A percentile compares a stretch with the other conserved stretches of the same genome.
These are phyloP conservation scores for Otus scops DNA, from an alignment of 2,797 vertebrate species.

Conservation along the genomic window DNA sequence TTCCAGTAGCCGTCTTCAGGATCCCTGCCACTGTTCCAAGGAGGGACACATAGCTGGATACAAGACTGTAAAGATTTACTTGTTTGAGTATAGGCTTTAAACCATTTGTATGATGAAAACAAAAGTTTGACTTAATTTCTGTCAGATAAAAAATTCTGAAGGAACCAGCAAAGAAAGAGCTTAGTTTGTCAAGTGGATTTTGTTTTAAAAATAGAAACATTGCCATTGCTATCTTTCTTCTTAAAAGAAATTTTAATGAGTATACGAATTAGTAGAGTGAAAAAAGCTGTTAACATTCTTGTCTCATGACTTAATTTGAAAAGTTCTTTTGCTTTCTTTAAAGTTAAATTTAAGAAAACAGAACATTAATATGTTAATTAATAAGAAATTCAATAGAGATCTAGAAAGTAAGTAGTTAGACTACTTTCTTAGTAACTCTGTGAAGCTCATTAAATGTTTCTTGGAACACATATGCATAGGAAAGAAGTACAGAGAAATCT, in stretches of 20 bases:
- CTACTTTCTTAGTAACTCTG: conserved; percentile 62
- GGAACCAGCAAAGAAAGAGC: neutral
- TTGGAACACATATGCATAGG: conserved; percentile 49
- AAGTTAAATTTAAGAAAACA: conserved; percentile 75
- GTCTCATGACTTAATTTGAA: conserved; percentile 73
- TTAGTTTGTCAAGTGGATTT: conserved; percentile 54
- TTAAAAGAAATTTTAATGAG: conserved; percentile 54
- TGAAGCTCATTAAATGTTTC: conserved; percentile 74
- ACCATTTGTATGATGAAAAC: neutral
- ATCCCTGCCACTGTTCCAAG: neutral
- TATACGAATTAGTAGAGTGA: conserved; percentile 65
- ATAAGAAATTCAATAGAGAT: conserved; percentile 71
- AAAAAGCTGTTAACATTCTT: conserved; percentile 70
- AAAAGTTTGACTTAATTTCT: neutral
- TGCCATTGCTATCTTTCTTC: conserved; percentile 60
- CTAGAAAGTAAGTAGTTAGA: conserved; percentile 69
- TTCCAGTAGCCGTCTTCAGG: neutral
- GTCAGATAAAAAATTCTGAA: conserved; percentile 37
- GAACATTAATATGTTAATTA: conserved; percentile 77
- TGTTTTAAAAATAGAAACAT: conserved; percentile 61
- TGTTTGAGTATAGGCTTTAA: neutral
- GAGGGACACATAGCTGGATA: fast-evolving
- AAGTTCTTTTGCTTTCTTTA: conserved; percentile 75
- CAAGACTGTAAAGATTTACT: neutral
- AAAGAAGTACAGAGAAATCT: conserved; percentile 43